Conservation (phyloP, 2,888 invertebrate species). For the Empis livida region DNA sequence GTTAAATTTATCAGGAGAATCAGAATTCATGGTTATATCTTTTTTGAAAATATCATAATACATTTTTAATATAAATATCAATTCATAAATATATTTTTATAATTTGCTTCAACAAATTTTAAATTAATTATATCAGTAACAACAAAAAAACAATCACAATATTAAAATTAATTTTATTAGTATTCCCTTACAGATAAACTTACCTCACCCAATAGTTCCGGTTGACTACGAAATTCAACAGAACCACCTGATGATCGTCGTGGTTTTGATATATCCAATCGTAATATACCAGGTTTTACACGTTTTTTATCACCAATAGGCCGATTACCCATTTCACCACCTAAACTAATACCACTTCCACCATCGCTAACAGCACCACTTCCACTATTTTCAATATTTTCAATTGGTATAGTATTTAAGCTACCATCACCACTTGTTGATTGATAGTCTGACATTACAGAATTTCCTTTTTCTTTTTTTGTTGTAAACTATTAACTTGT, state of each 20-base stretch:
- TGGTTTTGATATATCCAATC: constrained; percentile 37
- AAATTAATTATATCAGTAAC: too few species aligned
- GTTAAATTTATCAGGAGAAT: too few species aligned
- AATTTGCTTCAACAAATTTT: too few species aligned
- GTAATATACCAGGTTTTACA: constrained; percentile 35
- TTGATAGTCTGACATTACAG: background rate
- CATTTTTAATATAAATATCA: too few species aligned
- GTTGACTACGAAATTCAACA: constrained; percentile 35
- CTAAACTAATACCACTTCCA: background rate
- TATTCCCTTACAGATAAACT: constrained; percentile 12
- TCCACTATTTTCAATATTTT: background rate
- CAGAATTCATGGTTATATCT: too few species aligned
- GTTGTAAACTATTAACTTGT: too few species aligned
- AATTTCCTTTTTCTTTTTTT: too few species aligned
- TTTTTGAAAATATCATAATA: too few species aligned
- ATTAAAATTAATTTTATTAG: background rate
- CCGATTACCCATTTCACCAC: too few species aligned
- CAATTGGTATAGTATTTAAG: background rate
- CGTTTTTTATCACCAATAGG: constrained; percentile 1
- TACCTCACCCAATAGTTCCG: constrained; percentile 24
- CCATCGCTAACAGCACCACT: background rate
- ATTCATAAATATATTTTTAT: too few species aligned
- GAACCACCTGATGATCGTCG: constrained; percentile 39
- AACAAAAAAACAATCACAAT: too few species aligned
- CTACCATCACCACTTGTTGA: background rate